Conservation (phyloP, 2,113 vertebrate genomes). For the Phaethon lepturus region DNA sequence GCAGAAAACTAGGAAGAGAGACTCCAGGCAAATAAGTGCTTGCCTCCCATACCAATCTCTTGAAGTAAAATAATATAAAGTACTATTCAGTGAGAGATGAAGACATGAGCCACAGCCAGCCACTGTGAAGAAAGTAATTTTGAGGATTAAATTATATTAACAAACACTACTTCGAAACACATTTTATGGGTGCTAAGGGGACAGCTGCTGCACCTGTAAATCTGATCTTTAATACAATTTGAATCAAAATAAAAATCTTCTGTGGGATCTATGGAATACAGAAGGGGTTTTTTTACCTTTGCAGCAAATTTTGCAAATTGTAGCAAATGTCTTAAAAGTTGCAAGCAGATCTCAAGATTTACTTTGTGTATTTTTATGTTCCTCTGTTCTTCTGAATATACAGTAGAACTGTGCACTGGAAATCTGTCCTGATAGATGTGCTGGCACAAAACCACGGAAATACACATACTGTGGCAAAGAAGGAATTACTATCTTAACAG, state of each 20-base stretch:
- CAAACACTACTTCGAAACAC: background rate
- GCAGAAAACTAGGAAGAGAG: background rate
- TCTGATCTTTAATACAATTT: background rate
- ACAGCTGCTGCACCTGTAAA: background rate
- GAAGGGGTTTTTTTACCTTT: background rate
- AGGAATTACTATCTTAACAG: background rate
- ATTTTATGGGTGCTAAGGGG: background rate
- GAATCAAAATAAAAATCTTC: background rate
- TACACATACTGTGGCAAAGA: background rate
- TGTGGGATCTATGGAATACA: background rate
- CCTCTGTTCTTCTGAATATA: background rate
- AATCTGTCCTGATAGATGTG: background rate
- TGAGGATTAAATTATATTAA: background rate
- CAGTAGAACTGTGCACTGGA: background rate
- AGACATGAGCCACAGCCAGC: background rate
- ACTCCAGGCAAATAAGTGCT: background rate
- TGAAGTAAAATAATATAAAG: background rate
- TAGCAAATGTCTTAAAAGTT: background rate
- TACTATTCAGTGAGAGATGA: background rate
- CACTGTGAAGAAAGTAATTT: background rate
- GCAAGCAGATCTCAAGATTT: background rate
- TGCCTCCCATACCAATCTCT: background rate
- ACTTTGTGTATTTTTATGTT: background rate
- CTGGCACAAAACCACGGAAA: background rate
- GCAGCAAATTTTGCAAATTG: no score